Conservation (phyloP, 1,140 invertebrate species). For the Drosophila eugracilis region DNA sequence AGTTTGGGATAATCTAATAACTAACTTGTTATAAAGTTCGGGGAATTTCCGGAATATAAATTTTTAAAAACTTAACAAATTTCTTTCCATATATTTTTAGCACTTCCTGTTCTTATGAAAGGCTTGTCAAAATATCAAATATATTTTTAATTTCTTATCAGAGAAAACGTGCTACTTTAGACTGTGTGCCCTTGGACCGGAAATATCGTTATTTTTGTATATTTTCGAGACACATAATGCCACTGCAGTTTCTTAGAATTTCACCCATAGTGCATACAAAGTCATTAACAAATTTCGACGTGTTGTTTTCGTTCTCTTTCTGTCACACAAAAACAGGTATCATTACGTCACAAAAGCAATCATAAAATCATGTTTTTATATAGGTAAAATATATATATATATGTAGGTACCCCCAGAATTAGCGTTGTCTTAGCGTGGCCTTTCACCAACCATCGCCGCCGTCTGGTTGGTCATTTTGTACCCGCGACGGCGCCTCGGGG, state of each 20-base stretch:
- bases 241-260: slow-evolving; percentile 24
- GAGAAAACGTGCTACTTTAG: neutral
- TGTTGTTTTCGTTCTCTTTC: slow-evolving; percentile 1
- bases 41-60: no score
- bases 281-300: slow-evolving; percentile 27
- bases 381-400: no score
- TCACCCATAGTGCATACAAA: slow-evolving; percentile 4
- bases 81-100: neutral
- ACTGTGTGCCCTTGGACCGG: neutral
- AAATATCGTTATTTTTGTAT: slow-evolving; percentile 2
- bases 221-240: slow-evolving; percentile 5
- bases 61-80: neutral
- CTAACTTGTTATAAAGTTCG: no score
- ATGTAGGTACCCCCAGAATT: neutral
- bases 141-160: neutral
- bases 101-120: neutral
- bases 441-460: slow-evolving; percentile 28
- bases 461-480: slow-evolving; percentile 45
- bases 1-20: neutral
- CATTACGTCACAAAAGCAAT: slow-evolving; percentile 34
- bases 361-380: slow-evolving; percentile 40
- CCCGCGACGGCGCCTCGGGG: slow-evolving; percentile 57
- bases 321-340: slow-evolving; percentile 29
- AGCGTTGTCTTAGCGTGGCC: slow-evolving; percentile 16
- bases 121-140: neutral